phyloP scores from a whole-genome alignment of 2,888 invertebrate genomes.

The Epinotia bilunana region DNA sequence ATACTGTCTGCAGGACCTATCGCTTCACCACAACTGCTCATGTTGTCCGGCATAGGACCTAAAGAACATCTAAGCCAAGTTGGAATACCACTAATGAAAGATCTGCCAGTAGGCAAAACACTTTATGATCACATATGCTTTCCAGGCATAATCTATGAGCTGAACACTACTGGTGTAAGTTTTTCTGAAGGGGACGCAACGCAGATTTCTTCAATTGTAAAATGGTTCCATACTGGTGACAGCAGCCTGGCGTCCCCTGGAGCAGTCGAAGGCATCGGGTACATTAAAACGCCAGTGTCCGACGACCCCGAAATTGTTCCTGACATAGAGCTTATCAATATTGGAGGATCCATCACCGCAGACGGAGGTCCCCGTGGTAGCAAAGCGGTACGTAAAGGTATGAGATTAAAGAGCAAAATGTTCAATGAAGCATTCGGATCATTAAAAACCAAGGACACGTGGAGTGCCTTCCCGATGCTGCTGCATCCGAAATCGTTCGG shows the following conservation, averaged over 20 bases:
- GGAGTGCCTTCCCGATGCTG: conserved; percentile 87
- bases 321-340: conserved; percentile 87
- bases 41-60: conserved; percentile 91
- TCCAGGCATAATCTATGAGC: conserved; percentile 73
- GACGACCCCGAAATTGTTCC: conserved; percentile 85
- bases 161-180: conserved; percentile 71
- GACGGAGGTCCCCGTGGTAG: conserved; percentile 81
- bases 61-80: conserved; percentile 79
- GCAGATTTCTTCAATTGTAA: conserved; percentile 51
- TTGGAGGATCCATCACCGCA: conserved; percentile 86
- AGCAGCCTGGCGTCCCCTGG: conserved; percentile 83
- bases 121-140: conserved; percentile 86
- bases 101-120: conserved; percentile 87
- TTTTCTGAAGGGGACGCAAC: conserved; percentile 61
- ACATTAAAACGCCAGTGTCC: conserved; percentile 85
- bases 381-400: conserved; percentile 77
- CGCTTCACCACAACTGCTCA: conserved; percentile 94
- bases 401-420: conserved; percentile 83
- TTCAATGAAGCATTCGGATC: conserved; percentile 84
- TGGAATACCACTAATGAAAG: conserved; percentile 84
- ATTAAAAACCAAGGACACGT: conserved; percentile 83
- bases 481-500: conserved; percentile 91
- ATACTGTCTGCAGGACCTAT: conserved; percentile 94
- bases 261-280: conserved; percentile 87
- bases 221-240: conserved; percentile 72